Conservation (phyloP, 2,797 vertebrate species). For the Monodelphis domestica region DNA sequence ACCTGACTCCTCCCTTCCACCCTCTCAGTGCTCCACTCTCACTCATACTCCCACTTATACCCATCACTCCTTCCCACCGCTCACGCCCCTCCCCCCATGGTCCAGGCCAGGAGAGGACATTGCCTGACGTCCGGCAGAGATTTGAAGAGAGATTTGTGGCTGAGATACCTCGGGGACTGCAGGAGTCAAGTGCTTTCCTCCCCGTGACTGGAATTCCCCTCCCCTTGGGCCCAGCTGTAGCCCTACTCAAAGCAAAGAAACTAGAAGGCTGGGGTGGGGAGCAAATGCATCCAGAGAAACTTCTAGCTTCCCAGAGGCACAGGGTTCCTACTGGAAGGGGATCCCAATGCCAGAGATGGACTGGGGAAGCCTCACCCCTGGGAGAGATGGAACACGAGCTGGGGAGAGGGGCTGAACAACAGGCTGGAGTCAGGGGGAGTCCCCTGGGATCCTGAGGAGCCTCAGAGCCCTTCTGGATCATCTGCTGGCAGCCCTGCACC, state of each 20-base stretch:
- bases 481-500: neutral
- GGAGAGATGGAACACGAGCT: neutral
- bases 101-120: neutral
- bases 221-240: neutral
- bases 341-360: neutral
- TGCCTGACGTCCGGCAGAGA: neutral
- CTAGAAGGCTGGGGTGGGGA: neutral
- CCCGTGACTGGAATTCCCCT: neutral
- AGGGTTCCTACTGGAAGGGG: neutral
- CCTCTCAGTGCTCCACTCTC: neutral
- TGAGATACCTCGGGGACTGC: neutral
- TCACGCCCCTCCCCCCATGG: neutral
- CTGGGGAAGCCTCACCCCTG: neutral
- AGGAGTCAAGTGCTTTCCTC: neutral
- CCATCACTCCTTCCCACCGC: neutral
- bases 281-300: neutral
- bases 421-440: no score
- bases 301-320: neutral
- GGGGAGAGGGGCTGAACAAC: no score
- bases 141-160: conserved; percentile 1
- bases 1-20: rapidly evolving
- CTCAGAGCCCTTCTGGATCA: neutral
- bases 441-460: neutral
- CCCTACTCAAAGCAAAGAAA: neutral
- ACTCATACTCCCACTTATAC: neutral